A percentile compares a stretch with the other conserved stretches of the same genome.
Evolutionary conservation across 2,888 invertebrate genomes (phyloP).

Genomic region (Nipponacmea schrenckii): DNA sequence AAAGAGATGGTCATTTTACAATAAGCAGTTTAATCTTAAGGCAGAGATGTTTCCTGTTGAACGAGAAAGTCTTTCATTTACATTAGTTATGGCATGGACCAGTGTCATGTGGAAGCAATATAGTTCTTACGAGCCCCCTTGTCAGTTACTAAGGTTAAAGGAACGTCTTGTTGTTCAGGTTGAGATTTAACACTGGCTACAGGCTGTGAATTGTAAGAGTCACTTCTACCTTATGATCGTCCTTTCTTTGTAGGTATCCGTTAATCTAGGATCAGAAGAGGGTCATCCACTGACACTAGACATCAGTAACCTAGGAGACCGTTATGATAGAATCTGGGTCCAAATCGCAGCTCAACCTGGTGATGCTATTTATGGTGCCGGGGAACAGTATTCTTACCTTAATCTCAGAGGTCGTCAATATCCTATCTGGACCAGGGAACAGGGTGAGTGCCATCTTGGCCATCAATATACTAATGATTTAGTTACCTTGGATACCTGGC

Average conservation of each 20-base stretch:
- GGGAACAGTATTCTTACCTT: conserved; percentile 60
- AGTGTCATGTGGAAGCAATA: no score
- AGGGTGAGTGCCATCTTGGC: conserved; percentile 40
- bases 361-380: conserved; percentile 58
- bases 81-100: no score
- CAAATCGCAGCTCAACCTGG: conserved; percentile 40
- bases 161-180: no score
- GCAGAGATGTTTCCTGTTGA: no score
- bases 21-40: no score
- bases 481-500: neutral
- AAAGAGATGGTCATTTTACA: no score
- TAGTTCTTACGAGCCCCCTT: no score
- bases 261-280: neutral
- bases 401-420: conserved; percentile 51
- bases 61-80: no score
- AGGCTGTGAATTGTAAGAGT: no score
- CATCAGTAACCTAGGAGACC: conserved; percentile 22
- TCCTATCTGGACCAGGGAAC: conserved; percentile 62
- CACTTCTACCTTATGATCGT: no score
- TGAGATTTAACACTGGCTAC: no score
- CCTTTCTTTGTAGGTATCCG: neutral
- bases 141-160: no score
- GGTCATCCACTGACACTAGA: conserved; percentile 39
- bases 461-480: neutral
- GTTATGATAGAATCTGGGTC: conserved; percentile 49